Percentiles rank a stretch among this genome's conserved stretches.
Evolutionary conservation across 2,797 vertebrate genomes (phyloP).

Genomic region (Serranus cabrilla): DNA sequence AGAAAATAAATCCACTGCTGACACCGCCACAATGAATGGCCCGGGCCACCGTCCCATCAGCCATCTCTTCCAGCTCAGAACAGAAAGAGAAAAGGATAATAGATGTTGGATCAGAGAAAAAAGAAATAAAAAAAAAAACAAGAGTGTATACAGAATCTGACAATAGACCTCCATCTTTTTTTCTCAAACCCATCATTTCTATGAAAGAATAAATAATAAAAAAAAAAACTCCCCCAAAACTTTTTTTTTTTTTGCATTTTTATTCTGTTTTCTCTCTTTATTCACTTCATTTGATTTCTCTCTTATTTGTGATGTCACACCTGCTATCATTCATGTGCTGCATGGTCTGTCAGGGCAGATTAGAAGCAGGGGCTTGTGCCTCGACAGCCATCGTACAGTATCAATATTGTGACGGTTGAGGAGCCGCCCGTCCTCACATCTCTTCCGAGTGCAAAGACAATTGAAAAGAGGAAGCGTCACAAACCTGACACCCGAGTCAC

Average conservation of each 20-base stretch:
- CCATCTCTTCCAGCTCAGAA: conserved; percentile 61
- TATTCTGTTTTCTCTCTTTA: conserved; percentile 65
- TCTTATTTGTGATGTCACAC: conserved; percentile 86
- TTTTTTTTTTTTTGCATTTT: conserved; percentile 59
- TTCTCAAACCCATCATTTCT: conserved; percentile 31
- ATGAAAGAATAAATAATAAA: conserved; percentile 28
- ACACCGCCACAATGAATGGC: conserved; percentile 74
- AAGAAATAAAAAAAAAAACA: conserved; percentile 24
- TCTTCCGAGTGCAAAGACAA: conserved; percentile 86
- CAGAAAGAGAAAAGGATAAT: conserved; percentile 60
- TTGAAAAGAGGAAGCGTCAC: conserved; percentile 87
- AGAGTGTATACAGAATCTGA: conserved; percentile 35
- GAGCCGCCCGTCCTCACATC: conserved; percentile 85
- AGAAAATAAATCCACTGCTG: conserved; percentile 80
- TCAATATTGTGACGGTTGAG: conserved; percentile 89
- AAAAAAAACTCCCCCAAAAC: conserved; percentile 55
- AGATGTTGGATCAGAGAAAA: conserved; percentile 57
- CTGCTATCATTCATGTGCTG: conserved; percentile 84
- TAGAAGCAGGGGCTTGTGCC: conserved; percentile 81
- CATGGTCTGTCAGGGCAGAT: conserved; percentile 86
- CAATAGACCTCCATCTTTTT: conserved; percentile 50
- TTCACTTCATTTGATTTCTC: conserved; percentile 73
- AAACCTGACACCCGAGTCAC: conserved; percentile 88
- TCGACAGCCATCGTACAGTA: conserved; percentile 88
- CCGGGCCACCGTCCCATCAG: conserved; percentile 70